A percentile compares a stretch with the other conserved stretches of the same genome.
phyloP scores from a whole-genome alignment of 2,888 invertebrate species.

The Acanthosoma haemorrhoidale region DNA sequence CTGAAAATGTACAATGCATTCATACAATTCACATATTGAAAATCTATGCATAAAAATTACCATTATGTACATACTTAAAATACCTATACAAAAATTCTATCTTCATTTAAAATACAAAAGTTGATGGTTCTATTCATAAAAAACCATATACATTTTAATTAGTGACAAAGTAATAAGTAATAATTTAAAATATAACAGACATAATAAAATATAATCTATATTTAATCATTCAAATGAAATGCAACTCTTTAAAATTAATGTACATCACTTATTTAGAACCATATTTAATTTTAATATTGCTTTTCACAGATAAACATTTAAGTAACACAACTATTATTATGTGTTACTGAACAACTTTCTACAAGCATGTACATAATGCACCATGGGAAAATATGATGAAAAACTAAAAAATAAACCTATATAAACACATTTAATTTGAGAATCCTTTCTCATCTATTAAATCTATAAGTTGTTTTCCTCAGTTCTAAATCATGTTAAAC shows the following conservation, averaged over 20 bases:
- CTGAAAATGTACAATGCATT: conserved; percentile 41
- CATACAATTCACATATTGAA: conserved; percentile 37
- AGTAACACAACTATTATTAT: not conserved
- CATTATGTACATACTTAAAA: conserved; percentile 31
- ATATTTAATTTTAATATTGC: conserved; percentile 28
- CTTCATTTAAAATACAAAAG: conserved; percentile 28
- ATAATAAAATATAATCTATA: conserved; percentile 23
- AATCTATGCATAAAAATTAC: conserved; percentile 39
- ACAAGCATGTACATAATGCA: conserved; percentile 28
- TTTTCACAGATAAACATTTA: conserved; percentile 22
- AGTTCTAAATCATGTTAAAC: not conserved
- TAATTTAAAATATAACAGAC: conserved; percentile 16
- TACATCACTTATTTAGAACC: not conserved
- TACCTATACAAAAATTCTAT: conserved; percentile 29
- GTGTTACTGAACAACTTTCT: conserved; percentile 6
- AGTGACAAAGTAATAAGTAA: conserved; percentile 12
- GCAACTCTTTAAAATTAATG: conserved; percentile 8
- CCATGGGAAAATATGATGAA: not conserved
- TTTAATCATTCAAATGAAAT: conserved; percentile 8
- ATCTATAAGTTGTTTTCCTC: not conserved
- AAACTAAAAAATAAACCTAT: conserved; percentile 18
- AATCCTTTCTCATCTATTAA: not conserved
- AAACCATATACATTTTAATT: conserved; percentile 20
- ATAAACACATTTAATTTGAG: conserved; percentile 15
- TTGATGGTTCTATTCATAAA: conserved; percentile 11